Evolutionary conservation across 2,113 vertebrate genomes (phyloP).

Genomic region (Eolophus roseicapilla): DNA sequence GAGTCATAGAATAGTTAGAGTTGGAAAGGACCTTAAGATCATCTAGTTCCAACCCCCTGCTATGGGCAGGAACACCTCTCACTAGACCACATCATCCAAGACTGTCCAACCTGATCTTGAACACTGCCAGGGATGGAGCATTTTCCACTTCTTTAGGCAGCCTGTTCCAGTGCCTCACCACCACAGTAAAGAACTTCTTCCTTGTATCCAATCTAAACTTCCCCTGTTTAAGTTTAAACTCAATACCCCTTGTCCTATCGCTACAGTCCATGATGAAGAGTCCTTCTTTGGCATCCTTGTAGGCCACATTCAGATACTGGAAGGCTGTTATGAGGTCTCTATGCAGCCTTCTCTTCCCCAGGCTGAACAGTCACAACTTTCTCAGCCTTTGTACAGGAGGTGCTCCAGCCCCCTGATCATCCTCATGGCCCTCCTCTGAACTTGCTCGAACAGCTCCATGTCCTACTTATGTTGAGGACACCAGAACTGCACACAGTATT

Average conservation of each 20-base stretch:
- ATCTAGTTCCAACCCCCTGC: not conserved
- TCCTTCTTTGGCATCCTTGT: not conserved
- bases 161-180: not conserved
- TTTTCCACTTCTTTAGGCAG: not conserved
- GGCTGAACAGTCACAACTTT: not conserved
- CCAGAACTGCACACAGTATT: no score
- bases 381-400: not conserved
- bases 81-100: not conserved
- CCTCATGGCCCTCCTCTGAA: not conserved
- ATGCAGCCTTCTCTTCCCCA: not conserved
- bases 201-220: not conserved
- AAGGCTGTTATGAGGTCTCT: not conserved
- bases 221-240: no score
- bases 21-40: not conserved
- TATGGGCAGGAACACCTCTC: not conserved
- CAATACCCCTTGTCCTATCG: not conserved
- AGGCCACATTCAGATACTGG: not conserved
- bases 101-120: not conserved
- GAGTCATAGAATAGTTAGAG: not conserved
- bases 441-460: not conserved
- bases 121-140: not conserved
- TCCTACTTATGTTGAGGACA: no score
- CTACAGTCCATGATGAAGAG: not conserved
- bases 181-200: not conserved
- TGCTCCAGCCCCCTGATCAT: not conserved